Evolutionary conservation across 2,888 invertebrate species (phyloP), one percentile per base, ranked within the genome.

Genomic region (Tenthredo livida): DNA sequence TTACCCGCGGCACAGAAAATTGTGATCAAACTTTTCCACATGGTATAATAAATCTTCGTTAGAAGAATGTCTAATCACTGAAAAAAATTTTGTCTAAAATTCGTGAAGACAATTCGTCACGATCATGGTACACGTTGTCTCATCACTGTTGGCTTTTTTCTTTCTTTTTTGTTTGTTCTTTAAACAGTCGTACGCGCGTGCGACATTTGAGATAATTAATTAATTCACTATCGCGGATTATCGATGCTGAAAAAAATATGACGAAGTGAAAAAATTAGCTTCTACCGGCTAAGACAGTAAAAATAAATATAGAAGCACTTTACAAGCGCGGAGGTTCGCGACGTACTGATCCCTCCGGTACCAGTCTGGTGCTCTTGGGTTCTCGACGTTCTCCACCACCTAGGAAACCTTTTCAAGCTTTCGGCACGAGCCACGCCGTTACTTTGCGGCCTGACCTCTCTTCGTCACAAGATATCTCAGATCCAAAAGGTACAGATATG

Each of bases 1-100:
- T 85, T 85, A 92, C 92, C 92, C 90, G 91, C 88, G 86, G 89
- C 89, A 84, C 91, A 91, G 85, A 91, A 88, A 37, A 91, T 85
- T 82, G 91, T 86, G 87, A 90, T 87, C 89, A 88, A 89, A 87
- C 85, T 87, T 85, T 87, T 89, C 88, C 89, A 89, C 91, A 91
- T 91, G 87, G 83, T 88, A 85, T 83, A 75, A 65, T 40, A 86
- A 29, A 47, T 40, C 58, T 2, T 86, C 54, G n/a, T 40, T 25
- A 54, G 65, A 73, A 47, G 65, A 82, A 84, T 50, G 75, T 29
- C 25, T 50, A 84, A 37, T 21, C 80, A 61, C 77, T 77, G 17
- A 40, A 21, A 80, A 80, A 80, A 37, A 37, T 61, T 58, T n/a
- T 40, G 80, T 37, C n/a, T 25, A 40, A 80, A 61, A 61, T 61